Evolutionary conservation across 2,888 invertebrate species (phyloP).

Genomic region (Drosophila phalerata): DNA sequence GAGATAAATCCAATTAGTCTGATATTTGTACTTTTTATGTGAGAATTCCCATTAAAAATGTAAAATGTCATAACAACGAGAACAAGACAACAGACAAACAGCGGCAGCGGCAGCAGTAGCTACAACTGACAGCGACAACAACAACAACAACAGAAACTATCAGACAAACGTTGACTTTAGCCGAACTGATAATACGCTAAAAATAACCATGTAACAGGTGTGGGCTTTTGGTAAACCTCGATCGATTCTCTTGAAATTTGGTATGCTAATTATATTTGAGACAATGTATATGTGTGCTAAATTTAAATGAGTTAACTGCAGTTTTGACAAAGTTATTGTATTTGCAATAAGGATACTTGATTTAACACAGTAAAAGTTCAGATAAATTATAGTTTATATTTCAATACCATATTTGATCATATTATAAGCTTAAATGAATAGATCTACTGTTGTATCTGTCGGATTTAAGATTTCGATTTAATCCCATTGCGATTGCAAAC

Average conservation of each 20-base stretch:
- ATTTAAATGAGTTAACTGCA: not conserved
- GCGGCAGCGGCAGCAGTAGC: slow-evolving; percentile 41
- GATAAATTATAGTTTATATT: not conserved
- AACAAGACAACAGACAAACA: slow-evolving; percentile 73
- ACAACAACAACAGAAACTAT: slow-evolving; percentile 10
- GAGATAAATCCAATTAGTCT: slow-evolving; percentile 85
- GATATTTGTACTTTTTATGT: slow-evolving; percentile 85
- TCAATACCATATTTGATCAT: not conserved
- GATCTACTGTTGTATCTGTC: too few species aligned
- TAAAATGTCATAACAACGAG: slow-evolving; percentile 79
- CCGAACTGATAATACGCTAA: slow-evolving; percentile 44
- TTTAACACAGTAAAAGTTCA: not conserved
- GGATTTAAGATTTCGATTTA: not conserved
- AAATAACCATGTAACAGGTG: not conserved
- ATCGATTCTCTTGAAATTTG: slow-evolving; percentile 10
- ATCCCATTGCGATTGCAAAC: slow-evolving; percentile 9
- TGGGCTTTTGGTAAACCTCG: not conserved
- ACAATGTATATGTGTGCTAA: not conserved
- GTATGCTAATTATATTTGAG: not conserved
- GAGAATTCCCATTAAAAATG: slow-evolving; percentile 84
- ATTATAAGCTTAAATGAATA: not conserved
- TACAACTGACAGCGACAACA: slow-evolving; percentile 16
- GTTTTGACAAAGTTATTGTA: not conserved
- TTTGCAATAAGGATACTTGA: too few species aligned
- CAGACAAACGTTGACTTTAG: slow-evolving; percentile 17